Percentiles rank a stretch among this genome's conserved stretches.
Evolutionary conservation across 1,140 invertebrate species (phyloP).

Genomic region (Drosophila nigrodunni): DNA sequence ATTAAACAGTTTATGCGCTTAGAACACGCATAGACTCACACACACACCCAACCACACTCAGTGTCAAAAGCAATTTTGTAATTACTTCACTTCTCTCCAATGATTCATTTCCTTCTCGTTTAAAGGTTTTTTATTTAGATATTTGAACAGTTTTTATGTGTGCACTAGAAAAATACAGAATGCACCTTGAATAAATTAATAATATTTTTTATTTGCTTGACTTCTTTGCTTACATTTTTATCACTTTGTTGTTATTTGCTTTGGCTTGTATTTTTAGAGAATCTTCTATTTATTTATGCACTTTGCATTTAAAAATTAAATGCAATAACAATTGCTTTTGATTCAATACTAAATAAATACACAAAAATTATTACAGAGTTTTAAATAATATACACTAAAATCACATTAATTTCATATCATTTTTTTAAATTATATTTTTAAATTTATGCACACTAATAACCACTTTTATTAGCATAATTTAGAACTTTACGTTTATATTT

Average conservation of each 20-base stretch:
- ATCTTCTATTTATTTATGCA: too few species aligned
- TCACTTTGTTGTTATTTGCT: constrained; percentile 13
- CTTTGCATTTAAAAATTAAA: too few species aligned
- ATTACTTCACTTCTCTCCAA: constrained; percentile 17
- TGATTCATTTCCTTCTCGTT: constrained; percentile 2
- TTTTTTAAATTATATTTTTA: constrained; percentile 2
- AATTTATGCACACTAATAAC: constrained; percentile 16
- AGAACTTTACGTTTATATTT: constrained; percentile 20
- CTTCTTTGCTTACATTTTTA: constrained; percentile 6
- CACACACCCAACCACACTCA: not conserved
- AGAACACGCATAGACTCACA: constrained; percentile 12
- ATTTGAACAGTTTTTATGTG: constrained; percentile 14
- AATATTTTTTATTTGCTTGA: constrained; percentile 6
- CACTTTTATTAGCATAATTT: constrained; percentile 41
- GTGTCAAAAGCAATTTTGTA: constrained; percentile 25
- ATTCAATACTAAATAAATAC: too few species aligned
- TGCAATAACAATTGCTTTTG: too few species aligned
- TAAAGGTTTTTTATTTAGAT: constrained; percentile 16
- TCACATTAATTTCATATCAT: not conserved
- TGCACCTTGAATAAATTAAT: constrained; percentile 1
- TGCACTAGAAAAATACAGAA: not conserved
- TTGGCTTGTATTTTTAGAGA: not conserved
- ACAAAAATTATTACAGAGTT: too few species aligned
- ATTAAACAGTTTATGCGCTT: constrained; percentile 18
- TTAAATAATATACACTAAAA: too few species aligned